phyloP scores from a whole-genome alignment of 2,797 vertebrate species.

The Chaetophractus vellerosus region DNA sequence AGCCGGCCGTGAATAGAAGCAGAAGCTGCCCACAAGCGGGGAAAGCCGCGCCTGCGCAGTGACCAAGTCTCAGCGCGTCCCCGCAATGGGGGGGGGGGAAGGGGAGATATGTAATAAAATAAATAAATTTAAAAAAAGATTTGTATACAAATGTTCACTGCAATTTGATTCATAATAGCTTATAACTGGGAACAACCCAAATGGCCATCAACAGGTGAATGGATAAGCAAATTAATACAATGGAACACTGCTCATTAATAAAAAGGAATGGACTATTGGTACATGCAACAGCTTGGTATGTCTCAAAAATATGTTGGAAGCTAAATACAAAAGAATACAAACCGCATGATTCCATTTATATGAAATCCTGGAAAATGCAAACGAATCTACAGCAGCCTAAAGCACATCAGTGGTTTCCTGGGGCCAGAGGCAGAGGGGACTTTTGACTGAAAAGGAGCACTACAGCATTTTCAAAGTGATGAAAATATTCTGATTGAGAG shows the following conservation, averaged over 20 bases:
- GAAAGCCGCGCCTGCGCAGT: no score
- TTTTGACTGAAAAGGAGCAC: neutral
- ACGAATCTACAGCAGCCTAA: neutral
- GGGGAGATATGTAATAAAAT: no score
- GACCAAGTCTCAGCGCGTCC: no score
- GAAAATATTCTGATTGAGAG: neutral
- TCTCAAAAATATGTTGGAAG: conserved; percentile 3
- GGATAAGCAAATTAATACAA: conserved; percentile 19
- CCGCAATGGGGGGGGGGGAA: no score
- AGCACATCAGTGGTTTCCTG: neutral
- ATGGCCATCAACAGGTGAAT: neutral
- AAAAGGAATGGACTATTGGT: neutral
- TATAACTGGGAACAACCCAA: neutral
- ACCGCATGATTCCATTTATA: neutral
- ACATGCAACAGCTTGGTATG: neutral
- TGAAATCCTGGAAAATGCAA: neutral
- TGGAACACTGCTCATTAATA: neutral
- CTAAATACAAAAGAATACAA: neutral
- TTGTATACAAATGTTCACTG: neutral
- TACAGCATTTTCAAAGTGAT: neutral
- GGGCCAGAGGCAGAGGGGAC: neutral
- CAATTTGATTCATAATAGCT: neutral
- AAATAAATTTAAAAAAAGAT: no score
- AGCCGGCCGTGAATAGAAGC: no score
- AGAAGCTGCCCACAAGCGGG: no score